Evolutionary conservation across 2,888 invertebrate species (phyloP), one percentile per base, ranked within the genome.

Genomic region (Oxyscelio sp.): DNA sequence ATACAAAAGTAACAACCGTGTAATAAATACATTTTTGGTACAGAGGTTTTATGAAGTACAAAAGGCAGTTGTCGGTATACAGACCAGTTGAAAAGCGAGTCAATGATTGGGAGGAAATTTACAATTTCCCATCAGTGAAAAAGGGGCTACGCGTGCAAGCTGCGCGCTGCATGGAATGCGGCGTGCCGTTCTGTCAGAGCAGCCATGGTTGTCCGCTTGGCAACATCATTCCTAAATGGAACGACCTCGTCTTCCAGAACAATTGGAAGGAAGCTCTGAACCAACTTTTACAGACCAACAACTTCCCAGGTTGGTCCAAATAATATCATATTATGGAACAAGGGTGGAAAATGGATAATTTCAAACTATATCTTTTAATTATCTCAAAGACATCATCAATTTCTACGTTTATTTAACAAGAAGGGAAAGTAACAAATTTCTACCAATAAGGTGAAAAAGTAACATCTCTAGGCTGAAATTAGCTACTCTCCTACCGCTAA

Each of bases 181-280:
- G 99, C 22, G 99, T 99, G n/a, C 99, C 99, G 8, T 99, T 99
- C 95, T 99, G 99, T 93, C 98, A 98, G 93, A 98, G 98, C 40
- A 96, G 96, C 83, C 98, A 99, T 93, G 99, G 99, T 58, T 99
- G 99, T 93, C 99, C 99, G 0, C 96, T 99, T 43, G 99, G 99
- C 34, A 99, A 99, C 94, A 98, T 99, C 89, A 99, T 99, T 88
- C 99, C 99, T 68, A 99, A 99, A 95, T 99, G 99, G 99, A 99
- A 99, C 94, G 98, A 99, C 92, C 96, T 99, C 19, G 96, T 99
- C n/a, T 99, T 97, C 95, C 96, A 97, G 92, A 97, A 97, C 59
- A 97, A 99, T 92, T 99, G 99, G 99, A 96, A 96, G 86, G 98
- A 99, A 94, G 99, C 99, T 17, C 95, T 99, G 5, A 96, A 97